These are phyloP conservation scores for Tragelaphus buxtoni DNA, from an alignment of 2,113 vertebrate species.

Conservation along the genomic window DNA sequence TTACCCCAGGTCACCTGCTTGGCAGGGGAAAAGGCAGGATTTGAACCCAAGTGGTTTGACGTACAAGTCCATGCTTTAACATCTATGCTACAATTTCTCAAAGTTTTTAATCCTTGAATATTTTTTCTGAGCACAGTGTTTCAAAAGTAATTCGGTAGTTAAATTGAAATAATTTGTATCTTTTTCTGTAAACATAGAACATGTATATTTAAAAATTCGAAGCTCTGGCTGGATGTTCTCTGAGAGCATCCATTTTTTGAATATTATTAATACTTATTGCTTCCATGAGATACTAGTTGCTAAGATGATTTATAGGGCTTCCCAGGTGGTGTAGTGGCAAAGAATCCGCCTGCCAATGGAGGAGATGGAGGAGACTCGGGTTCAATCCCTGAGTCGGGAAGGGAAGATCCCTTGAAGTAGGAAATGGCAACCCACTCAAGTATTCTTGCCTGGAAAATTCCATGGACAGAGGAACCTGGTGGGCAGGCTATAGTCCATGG, in stretches of 20 bases:
- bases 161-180: not conserved
- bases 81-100: not conserved
- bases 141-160: not conserved
- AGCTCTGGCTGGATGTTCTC: not conserved
- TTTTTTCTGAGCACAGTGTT: not conserved
- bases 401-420: not conserved
- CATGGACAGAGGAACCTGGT: not conserved
- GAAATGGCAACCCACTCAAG: not conserved
- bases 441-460: not conserved
- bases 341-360: not conserved
- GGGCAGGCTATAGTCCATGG: not conserved
- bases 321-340: not conserved
- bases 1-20: not conserved
- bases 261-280: not conserved
- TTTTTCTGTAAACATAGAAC: conserved; percentile 1
- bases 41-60: not conserved
- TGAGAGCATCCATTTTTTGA: not conserved
- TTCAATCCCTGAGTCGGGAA: not conserved
- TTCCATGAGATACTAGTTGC: not conserved
- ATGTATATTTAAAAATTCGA: not conserved
- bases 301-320: not conserved
- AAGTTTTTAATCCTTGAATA: not conserved
- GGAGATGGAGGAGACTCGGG: not conserved
- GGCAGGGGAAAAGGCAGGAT: not conserved
- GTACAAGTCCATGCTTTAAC: not conserved